phyloP scores from a whole-genome alignment of 2,797 vertebrate genomes.

The Melanotaenia maccullochi region DNA sequence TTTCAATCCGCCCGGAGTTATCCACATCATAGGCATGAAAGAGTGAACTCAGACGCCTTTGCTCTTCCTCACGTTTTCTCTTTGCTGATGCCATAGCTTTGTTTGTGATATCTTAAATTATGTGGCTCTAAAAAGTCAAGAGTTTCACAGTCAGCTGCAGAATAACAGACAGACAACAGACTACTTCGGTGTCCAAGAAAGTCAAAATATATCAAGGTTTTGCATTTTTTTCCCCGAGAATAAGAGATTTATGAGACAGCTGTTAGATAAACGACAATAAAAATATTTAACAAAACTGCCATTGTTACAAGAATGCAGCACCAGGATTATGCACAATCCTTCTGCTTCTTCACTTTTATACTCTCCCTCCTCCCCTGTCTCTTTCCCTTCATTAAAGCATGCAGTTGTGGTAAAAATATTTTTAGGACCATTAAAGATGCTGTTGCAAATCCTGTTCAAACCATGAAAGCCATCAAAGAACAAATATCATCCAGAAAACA shows the following conservation, averaged over 20 bases:
- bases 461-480: conserved; percentile 33
- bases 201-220: neutral
- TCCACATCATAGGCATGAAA: conserved; percentile 63
- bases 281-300: conserved; percentile 4
- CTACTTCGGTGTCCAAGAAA: neutral
- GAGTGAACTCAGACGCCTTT: conserved; percentile 40
- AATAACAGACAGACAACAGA: neutral
- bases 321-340: conserved; percentile 8
- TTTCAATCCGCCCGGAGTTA: conserved; percentile 63
- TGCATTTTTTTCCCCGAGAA: conserved; percentile 3
- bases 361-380: conserved; percentile 6
- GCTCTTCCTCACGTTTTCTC: conserved; percentile 42
- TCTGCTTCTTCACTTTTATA: conserved; percentile 47
- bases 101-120: neutral
- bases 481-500: conserved; percentile 5
- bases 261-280: neutral
- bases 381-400: neutral
- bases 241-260: conserved; percentile 1
- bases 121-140: neutral
- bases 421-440: conserved; percentile 1
- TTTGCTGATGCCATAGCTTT: conserved; percentile 40
- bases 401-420: conserved; percentile 17
- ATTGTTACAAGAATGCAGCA: neutral
- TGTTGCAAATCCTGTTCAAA: conserved; percentile 52
- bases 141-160: neutral